phyloP scores from a whole-genome alignment of 2,888 invertebrate species.

The Microctonus brassicae region DNA sequence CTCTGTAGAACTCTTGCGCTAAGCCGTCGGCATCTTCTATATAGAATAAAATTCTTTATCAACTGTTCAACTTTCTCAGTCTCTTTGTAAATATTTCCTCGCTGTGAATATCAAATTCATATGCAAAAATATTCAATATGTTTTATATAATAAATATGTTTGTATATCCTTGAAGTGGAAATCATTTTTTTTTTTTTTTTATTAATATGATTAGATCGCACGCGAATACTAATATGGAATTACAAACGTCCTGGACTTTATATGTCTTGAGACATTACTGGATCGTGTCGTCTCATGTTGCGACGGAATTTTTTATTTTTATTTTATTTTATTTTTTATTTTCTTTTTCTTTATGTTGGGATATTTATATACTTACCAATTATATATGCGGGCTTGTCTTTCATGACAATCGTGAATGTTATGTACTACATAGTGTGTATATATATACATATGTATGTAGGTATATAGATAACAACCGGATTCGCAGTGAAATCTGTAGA shows the following conservation, averaged over 20 bases:
- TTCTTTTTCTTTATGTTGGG: too few species aligned
- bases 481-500: background rate
- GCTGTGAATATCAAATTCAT: background rate
- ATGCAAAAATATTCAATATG: background rate
- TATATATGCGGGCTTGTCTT: too few species aligned
- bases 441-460: background rate
- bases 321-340: constrained; percentile 46
- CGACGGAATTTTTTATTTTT: constrained; percentile 55
- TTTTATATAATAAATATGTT: background rate
- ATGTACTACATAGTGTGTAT: constrained; percentile 41
- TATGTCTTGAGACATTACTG: constrained; percentile 53
- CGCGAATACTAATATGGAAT: constrained; percentile 65
- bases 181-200: constrained; percentile 38
- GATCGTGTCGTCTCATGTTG: constrained; percentile 61
- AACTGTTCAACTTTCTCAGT: constrained; percentile 23
- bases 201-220: constrained; percentile 63
- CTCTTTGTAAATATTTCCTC: background rate
- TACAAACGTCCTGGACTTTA: constrained; percentile 52
- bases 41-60: constrained; percentile 51
- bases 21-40: constrained; percentile 56
- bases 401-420: too few species aligned
- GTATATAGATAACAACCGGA: constrained; percentile 11
- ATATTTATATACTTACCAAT: too few species aligned
- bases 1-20: constrained; percentile 55
- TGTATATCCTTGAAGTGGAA: background rate